Percentiles rank a stretch among this genome's conserved stretches.
phyloP scores from a whole-genome alignment of 2,888 invertebrate genomes.

The Periphyllus acericola region DNA sequence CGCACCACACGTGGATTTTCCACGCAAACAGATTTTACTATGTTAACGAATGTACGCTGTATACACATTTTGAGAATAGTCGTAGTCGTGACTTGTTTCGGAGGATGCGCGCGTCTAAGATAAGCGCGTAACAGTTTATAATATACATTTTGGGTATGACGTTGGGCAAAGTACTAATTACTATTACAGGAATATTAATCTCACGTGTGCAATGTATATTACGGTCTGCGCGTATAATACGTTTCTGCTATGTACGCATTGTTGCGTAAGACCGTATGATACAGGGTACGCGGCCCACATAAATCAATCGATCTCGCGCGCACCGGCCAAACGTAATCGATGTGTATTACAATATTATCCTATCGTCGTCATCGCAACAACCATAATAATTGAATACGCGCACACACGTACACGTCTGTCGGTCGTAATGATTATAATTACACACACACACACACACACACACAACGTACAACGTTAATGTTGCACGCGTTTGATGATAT shows the following conservation, averaged over 20 bases:
- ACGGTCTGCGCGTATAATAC: too few relatives aligned
- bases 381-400: background rate
- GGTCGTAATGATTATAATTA: background rate
- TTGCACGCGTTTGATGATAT: background rate
- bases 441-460: background rate
- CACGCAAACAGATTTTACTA: too few relatives aligned
- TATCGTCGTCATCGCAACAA: background rate
- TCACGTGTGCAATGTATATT: too few relatives aligned
- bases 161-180: background rate
- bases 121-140: background rate
- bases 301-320: background rate
- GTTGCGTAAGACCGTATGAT: too few relatives aligned
- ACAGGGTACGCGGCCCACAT: background rate
- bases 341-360: background rate
- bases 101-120: background rate
- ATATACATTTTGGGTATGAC: background rate
- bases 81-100: slow-evolving; percentile 8
- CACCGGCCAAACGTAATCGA: background rate
- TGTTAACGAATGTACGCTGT: too few relatives aligned
- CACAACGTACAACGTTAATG: background rate
- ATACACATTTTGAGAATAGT: too few relatives aligned
- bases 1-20: too few relatives aligned
- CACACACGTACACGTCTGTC: too few relatives aligned
- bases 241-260: too few relatives aligned
- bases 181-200: background rate